phyloP scores from a whole-genome alignment of 1,140 invertebrate species.

The Trichonephila clavipes region DNA sequence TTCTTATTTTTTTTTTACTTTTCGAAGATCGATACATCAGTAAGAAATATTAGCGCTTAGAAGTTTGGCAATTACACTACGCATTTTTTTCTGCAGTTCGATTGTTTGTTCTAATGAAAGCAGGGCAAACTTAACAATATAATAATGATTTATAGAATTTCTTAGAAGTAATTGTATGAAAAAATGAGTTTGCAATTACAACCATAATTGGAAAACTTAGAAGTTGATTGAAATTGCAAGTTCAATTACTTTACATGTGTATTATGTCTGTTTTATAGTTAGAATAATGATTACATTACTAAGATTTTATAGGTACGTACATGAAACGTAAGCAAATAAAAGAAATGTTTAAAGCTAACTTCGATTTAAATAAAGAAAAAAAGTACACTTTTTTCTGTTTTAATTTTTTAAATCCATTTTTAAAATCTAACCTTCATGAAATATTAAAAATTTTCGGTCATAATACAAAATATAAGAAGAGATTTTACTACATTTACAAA shows the following conservation, averaged over 20 bases:
- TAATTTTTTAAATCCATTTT: too few relatives aligned
- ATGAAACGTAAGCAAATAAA: too few relatives aligned
- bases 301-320: too few relatives aligned
- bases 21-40: slow-evolving; percentile 5
- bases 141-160: slow-evolving; percentile 17
- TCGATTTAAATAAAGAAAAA: too few relatives aligned
- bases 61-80: neutral
- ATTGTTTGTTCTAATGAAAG: neutral
- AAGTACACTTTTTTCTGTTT: too few relatives aligned
- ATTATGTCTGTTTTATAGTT: neutral
- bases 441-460: too few relatives aligned
- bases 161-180: neutral
- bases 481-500: too few relatives aligned
- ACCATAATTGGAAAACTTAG: neutral
- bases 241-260: neutral
- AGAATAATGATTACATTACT: too few relatives aligned
- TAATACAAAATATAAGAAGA: too few relatives aligned
- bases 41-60: slow-evolving; percentile 22
- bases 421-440: too few relatives aligned
- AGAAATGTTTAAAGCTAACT: too few relatives aligned
- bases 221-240: neutral
- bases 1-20: neutral
- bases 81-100: neutral
- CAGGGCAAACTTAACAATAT: neutral
- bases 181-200: neutral